Percentiles rank a stretch among this genome's conserved stretches.
These are phyloP conservation scores for Tenodera sinensis DNA, from an alignment of 2,888 invertebrate species.

Conservation along the genomic window DNA sequence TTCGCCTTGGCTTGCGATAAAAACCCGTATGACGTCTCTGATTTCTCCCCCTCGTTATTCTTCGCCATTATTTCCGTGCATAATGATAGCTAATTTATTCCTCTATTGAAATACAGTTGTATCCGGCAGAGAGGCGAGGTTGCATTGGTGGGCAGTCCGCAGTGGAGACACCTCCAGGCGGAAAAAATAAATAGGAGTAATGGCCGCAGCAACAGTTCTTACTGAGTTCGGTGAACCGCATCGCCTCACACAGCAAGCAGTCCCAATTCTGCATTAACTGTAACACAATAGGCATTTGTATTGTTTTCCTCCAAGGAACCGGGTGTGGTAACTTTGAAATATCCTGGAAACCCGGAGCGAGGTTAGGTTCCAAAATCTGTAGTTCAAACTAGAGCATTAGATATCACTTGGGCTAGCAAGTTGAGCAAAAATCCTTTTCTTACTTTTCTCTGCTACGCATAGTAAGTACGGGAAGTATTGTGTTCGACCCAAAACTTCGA, in stretches of 20 bases:
- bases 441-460: no score
- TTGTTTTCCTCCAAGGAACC: no score
- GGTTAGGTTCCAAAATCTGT: neutral
- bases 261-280: neutral
- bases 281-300: no score
- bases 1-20: neutral
- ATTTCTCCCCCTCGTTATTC: neutral
- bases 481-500: no score
- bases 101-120: neutral
- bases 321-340: no score
- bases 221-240: neutral
- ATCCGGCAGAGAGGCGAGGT: neutral
- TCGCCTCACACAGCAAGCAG: neutral
- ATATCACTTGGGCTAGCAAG: no score
- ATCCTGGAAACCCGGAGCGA: neutral
- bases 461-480: no score
- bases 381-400: neutral
- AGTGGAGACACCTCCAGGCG: neutral
- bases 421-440: no score
- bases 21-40: neutral
- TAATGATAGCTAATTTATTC: neutral
- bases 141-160: neutral
- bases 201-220: neutral
- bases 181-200: neutral
- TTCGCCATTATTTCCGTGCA: neutral